phyloP scores from a whole-genome alignment of 2,888 invertebrate genomes.

The Ornithoptera priamus region DNA sequence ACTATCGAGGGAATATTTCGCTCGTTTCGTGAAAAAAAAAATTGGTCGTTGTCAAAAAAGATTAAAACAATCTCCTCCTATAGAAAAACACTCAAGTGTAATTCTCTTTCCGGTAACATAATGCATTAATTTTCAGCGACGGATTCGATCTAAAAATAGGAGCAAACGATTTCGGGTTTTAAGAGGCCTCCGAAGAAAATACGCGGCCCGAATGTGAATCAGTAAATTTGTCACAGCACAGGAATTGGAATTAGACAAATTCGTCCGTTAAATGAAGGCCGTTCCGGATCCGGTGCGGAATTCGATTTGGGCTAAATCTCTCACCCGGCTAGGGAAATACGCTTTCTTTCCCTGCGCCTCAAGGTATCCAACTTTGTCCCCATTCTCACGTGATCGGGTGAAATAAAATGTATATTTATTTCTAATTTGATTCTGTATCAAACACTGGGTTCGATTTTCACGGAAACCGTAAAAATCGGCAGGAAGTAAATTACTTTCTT shows the following conservation, averaged over 20 bases:
- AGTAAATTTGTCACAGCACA: slow-evolving; percentile 76
- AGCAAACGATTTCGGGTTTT: slow-evolving; percentile 9
- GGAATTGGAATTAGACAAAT: slow-evolving; percentile 79
- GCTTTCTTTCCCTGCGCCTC: slow-evolving; percentile 55
- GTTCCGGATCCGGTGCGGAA: slow-evolving; percentile 64
- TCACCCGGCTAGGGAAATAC: slow-evolving; percentile 55
- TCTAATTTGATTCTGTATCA: slow-evolving; percentile 77
- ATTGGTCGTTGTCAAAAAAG: too few relatives aligned
- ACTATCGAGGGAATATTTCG: too few relatives aligned
- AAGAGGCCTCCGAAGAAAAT: slow-evolving; percentile 37
- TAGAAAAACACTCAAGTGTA: too few relatives aligned
- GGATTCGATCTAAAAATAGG: neutral
- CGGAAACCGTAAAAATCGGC: slow-evolving; percentile 10
- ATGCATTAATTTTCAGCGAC: too few relatives aligned
- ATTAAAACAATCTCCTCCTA: too few relatives aligned
- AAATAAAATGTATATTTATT: slow-evolving; percentile 74
- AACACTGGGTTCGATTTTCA: slow-evolving; percentile 27
- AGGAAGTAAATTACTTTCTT: slow-evolving; percentile 4
- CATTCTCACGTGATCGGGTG: slow-evolving; percentile 68
- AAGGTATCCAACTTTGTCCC: slow-evolving; percentile 52
- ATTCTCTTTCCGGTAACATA: too few relatives aligned
- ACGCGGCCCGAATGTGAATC: slow-evolving; percentile 69
- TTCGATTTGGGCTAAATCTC: slow-evolving; percentile 77
- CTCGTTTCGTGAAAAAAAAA: too few relatives aligned
- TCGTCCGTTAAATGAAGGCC: slow-evolving; percentile 78